Conservation (phyloP, 2,113 vertebrate species). For the Dromiciops gliroides region DNA sequence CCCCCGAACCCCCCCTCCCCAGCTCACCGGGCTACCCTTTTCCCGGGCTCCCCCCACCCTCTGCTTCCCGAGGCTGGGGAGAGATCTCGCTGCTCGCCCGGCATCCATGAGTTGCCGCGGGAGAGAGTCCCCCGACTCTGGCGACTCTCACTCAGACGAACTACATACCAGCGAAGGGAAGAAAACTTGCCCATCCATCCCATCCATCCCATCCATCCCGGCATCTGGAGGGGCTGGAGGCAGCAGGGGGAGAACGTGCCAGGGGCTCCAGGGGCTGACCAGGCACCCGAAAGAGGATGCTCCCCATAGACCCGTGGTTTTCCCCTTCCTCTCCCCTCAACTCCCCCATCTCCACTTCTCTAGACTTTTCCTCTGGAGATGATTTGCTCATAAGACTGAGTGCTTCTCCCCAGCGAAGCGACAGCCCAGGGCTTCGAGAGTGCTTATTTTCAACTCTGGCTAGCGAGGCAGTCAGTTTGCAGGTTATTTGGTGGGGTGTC, state of each 20-base stretch:
- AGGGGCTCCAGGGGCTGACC: background rate
- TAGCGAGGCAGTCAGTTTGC: conserved; percentile 47
- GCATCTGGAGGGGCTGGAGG: background rate
- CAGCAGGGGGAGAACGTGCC: background rate
- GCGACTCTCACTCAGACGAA: conserved; percentile 5
- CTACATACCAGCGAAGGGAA: background rate
- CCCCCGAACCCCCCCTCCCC: background rate
- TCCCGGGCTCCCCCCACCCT: background rate
- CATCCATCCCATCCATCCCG: background rate
- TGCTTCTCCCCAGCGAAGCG: background rate
- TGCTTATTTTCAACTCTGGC: conserved; percentile 53
- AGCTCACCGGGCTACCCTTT: background rate
- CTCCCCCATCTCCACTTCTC: background rate
- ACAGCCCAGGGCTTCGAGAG: background rate
- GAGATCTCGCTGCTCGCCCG: background rate
- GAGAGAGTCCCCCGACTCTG: conserved; percentile 3
- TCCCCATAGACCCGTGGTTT: background rate
- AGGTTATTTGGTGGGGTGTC: background rate
- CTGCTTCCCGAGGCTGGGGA: background rate
- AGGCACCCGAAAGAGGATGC: background rate
- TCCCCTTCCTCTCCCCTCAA: background rate
- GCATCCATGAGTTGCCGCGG: background rate
- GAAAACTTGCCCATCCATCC: background rate
- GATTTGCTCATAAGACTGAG: background rate
- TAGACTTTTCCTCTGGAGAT: background rate